phyloP scores from a whole-genome alignment of 2,113 vertebrate species.

The Paracanthobrama guichenoti region DNA sequence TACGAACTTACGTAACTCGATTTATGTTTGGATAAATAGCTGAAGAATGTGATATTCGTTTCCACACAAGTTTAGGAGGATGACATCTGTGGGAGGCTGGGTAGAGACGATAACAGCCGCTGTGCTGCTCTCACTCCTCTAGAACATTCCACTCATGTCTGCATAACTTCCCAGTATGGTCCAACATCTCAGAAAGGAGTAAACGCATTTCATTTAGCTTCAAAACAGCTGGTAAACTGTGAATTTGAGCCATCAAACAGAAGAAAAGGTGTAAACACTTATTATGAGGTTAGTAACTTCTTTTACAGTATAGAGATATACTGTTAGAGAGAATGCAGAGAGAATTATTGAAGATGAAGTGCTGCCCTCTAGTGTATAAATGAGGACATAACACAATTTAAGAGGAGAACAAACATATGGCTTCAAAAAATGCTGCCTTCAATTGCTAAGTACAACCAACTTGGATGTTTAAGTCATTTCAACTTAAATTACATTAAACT shows the following conservation, averaged over 20 bases:
- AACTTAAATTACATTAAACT: too few species aligned
- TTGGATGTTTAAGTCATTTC: too few species aligned
- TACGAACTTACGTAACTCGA: slow-evolving; percentile 2
- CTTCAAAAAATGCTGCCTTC: too few species aligned
- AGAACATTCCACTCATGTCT: slow-evolving; percentile 16
- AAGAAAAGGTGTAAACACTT: neutral
- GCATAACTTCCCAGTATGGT: neutral
- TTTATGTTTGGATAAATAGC: slow-evolving; percentile 26
- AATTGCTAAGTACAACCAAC: too few species aligned
- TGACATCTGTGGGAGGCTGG: slow-evolving; percentile 26
- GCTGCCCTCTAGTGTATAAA: slow-evolving; percentile 15
- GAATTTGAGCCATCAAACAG: neutral
- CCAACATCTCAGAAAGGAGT: neutral
- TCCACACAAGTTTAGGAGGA: neutral
- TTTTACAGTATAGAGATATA: neutral
- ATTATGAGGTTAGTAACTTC: neutral
- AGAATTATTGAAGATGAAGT: neutral
- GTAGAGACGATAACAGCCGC: neutral
- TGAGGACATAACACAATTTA: too few species aligned
- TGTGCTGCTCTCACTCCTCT: slow-evolving; percentile 27
- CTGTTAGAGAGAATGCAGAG: neutral
- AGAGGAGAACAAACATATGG: neutral
- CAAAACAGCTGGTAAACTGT: neutral
- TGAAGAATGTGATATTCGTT: slow-evolving; percentile 20
- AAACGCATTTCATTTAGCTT: neutral